phyloP scores from a whole-genome alignment of 2,888 invertebrate genomes.

The Pseudococcus jackbeardsleyi region DNA sequence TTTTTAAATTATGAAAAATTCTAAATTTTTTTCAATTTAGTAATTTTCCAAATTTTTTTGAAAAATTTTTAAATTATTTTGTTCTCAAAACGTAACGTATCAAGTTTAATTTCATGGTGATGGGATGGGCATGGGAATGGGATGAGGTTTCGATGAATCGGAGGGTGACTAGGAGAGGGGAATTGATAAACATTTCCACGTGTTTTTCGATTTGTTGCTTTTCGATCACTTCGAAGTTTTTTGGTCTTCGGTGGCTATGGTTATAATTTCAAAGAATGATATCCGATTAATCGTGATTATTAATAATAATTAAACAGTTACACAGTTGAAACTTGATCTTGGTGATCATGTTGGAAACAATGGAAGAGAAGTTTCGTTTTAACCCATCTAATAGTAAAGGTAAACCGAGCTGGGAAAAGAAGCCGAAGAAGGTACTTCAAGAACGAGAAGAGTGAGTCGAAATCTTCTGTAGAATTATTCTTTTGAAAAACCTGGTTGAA shows the following conservation, averaged over 20 bases:
- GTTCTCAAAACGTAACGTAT: too few relatives aligned
- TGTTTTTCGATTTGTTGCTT: background rate
- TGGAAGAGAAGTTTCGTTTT: background rate
- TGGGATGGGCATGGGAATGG: too few relatives aligned
- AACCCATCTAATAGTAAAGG: background rate
- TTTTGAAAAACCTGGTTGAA: background rate
- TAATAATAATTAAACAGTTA: background rate
- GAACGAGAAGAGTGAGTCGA: constrained; percentile 15
- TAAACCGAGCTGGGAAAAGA: background rate
- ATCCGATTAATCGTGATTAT: background rate
- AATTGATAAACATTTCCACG: background rate
- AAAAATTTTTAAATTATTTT: too few relatives aligned
- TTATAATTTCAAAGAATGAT: background rate
- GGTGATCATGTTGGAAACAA: background rate
- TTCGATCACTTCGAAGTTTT: too few relatives aligned
- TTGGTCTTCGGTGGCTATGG: too few relatives aligned
- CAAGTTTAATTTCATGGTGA: too few relatives aligned
- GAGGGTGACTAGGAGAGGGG: too few relatives aligned
- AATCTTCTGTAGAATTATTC: background rate
- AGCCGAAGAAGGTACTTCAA: background rate
- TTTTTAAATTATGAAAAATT: too few relatives aligned
- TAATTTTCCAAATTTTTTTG: too few relatives aligned
- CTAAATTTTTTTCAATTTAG: too few relatives aligned
- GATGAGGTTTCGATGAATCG: too few relatives aligned
- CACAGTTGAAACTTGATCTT: background rate